These are phyloP conservation scores for Drosophila leontia DNA, from an alignment of 1,140 invertebrate genomes.

Conservation along the genomic window DNA sequence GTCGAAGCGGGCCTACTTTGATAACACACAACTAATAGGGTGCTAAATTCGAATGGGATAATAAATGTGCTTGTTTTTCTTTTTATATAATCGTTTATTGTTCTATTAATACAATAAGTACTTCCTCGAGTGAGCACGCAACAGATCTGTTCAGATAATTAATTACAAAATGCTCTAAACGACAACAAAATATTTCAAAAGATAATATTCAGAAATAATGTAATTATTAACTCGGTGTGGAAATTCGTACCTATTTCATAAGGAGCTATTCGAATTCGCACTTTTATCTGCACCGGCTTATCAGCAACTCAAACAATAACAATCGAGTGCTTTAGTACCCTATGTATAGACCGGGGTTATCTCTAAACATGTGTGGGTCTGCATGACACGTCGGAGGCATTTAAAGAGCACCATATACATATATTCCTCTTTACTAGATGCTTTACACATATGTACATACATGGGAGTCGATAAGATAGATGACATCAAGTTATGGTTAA, in stretches of 20 bases:
- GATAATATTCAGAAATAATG: conserved; percentile 1
- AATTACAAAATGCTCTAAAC: conserved; percentile 11
- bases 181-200: not conserved
- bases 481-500: conserved; percentile 13
- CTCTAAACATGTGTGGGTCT: conserved; percentile 13
- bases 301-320: conserved; percentile 58
- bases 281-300: conserved; percentile 20
- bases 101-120: not conserved
- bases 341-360: conserved; percentile 28
- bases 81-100: not conserved
- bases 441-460: not conserved
- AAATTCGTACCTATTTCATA: conserved; percentile 10
- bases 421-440: conserved; percentile 1
- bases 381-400: conserved; percentile 26
- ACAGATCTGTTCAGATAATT: conserved; percentile 15
- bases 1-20: not conserved
- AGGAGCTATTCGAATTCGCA: conserved; percentile 15
- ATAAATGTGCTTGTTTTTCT: not conserved
- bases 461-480: conserved; percentile 20
- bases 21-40: conserved; percentile 3
- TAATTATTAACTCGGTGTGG: not conserved
- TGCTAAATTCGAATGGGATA: not conserved
- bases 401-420: not conserved
- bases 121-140: conserved; percentile 15
- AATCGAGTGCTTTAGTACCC: conserved; percentile 66